Conservation (phyloP, 2,888 invertebrate genomes). For the Muscina levida region DNA sequence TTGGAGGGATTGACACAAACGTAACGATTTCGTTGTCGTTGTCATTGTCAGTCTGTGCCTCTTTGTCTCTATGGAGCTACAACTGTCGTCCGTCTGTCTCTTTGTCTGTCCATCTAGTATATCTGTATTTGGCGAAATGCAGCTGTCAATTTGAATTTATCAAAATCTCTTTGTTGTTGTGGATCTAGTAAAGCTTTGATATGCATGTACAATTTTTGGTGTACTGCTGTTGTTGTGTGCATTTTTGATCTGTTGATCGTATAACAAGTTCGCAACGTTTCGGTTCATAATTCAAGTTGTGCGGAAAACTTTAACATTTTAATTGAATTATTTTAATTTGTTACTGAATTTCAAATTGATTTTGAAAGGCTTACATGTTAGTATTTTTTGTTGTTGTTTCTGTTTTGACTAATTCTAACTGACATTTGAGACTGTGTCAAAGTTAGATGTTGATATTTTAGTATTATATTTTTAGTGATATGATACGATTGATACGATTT, state of each 20-base stretch:
- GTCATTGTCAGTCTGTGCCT: constrained; percentile 21
- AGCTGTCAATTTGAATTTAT: constrained; percentile 50
- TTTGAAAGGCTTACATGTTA: no score
- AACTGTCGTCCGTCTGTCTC: neutral
- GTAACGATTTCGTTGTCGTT: constrained; percentile 33
- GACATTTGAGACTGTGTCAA: no score
- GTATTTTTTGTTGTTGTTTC: no score
- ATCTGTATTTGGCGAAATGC: constrained; percentile 43
- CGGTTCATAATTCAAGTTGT: constrained; percentile 10
- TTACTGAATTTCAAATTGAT: constrained; percentile 57
- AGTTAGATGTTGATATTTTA: no score
- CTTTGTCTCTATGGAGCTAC: neutral
- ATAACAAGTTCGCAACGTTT: constrained; percentile 39
- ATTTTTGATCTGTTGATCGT: no score
- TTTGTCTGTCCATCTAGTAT: constrained; percentile 24
- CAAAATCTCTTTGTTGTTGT: constrained; percentile 47
- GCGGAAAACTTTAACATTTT: constrained; percentile 47
- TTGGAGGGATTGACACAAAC: no score
- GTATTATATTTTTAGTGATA: no score
- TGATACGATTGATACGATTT: no score
- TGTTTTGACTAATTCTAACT: no score
- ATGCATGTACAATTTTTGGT: neutral
- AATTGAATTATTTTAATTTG: constrained; percentile 63
- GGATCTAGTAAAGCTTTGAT: constrained; percentile 2
- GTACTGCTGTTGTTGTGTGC: constrained; percentile 11